Evolutionary conservation across 1,140 invertebrate genomes (phyloP), one percentile per base, ranked within the genome.

Genomic region (Danaus plexippus): DNA sequence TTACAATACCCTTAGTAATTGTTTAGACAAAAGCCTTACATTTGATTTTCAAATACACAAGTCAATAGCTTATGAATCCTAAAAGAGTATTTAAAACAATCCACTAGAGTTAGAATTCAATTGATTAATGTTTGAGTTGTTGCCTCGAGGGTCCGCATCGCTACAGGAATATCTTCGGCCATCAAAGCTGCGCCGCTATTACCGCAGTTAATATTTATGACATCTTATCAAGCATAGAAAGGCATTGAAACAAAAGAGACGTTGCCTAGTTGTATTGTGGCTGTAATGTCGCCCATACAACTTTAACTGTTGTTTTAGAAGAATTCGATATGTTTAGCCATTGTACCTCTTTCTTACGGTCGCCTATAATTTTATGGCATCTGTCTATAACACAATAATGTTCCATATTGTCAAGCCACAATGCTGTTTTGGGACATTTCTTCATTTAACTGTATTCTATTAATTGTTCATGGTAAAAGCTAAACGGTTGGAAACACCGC

Each of bases 141-240:
- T 50, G 61, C 62, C 48, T 49, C 41, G 12, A 46, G 48, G 12
- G 47, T 41, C 47, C 42, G 18, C 6, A 40, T 54, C 41, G 45
- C 59, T 44, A 44, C 65, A 69, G 64, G 54, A 64, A 66, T 69
- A 71, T 77, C 70, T 72, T 73, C 69, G 59, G 71, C 70, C 73
- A 73, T 81, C 74, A 81, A 81, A 81, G 80, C 72, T 77, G 80
- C 71, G 75, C 75, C 77, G 73, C 75, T 69, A 59, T 65, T 71
- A 73, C 69, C 73, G 71, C 75, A 79, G 74, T 82, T 77, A 81
- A 80, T 81, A 79, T 81, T 83, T 83, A 85, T 77, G 78, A 83
- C 76, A 71, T 75, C 67, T 64, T 63, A 61, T 72, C 66, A 72
- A 73, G 22, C 80, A 81, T 71, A 57, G 67, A 59, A 63, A 57